Evolutionary conservation across 2,797 vertebrate genomes (phyloP).

Genomic region (Petrocephalus schoutedeni): DNA sequence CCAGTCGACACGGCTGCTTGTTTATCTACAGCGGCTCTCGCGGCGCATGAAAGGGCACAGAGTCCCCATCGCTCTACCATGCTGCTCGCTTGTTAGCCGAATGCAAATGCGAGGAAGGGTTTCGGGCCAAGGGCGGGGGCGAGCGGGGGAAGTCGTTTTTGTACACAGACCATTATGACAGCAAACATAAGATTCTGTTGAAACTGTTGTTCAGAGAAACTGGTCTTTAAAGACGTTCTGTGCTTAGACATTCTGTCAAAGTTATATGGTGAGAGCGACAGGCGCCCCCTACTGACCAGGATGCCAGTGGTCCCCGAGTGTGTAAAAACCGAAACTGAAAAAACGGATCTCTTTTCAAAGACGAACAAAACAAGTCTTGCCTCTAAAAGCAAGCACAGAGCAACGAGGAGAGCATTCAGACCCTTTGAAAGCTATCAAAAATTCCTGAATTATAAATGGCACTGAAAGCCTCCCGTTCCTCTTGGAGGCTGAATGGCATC

Average conservation of each 20-base stretch:
- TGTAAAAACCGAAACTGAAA: background rate
- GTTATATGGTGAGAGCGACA: background rate
- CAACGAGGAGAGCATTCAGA: background rate
- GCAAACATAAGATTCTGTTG: background rate
- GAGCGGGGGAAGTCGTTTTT: background rate
- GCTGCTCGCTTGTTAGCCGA: background rate
- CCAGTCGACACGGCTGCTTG: background rate
- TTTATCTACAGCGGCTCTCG: background rate
- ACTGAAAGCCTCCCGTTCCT: background rate
- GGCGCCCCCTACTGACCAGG: background rate
- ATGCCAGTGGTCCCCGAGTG: no score
- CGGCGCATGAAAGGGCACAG: background rate
- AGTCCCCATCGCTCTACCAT: background rate
- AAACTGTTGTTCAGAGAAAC: background rate
- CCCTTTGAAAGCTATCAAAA: background rate
- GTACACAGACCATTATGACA: background rate
- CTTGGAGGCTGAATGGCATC: background rate
- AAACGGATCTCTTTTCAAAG: background rate
- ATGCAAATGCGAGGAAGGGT: background rate
- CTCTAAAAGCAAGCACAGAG: background rate
- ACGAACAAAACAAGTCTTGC: background rate
- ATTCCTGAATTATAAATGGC: background rate
- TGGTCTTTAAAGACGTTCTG: background rate
- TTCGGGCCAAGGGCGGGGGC: background rate
- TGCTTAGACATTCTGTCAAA: background rate